Evolutionary conservation across 2,888 invertebrate genomes (phyloP), one percentile per base, ranked within the genome.

Genomic region (Anodontia alba): DNA sequence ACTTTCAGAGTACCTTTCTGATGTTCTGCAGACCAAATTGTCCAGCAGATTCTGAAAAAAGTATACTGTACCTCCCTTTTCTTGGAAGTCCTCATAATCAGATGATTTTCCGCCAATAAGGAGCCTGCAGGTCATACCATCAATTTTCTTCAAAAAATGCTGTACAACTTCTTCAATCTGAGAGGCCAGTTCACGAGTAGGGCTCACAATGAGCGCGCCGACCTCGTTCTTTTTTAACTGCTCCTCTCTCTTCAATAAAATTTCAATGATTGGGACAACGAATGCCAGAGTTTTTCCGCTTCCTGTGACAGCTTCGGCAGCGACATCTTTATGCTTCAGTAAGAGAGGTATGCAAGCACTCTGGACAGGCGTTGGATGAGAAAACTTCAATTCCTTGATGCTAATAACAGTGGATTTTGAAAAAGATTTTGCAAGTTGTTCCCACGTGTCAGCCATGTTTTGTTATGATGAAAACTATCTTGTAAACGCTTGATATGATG

Each of bases 201-300:
- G 99, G 0, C 99, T 98, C 90, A 99, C 96, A 71, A 99, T 96
- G 20, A 99, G 95, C 0, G 97, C 98, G 49, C 98, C 98, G 75
- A 99, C 96, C 86, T 95, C 94, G 73, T 92, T 86, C 81, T 92
- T 93, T 73, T 93, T 93, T 84, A 93, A 84, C 29, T 86, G 78
- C 3, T 84, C 84, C 67, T 93, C 91, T 70, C 93, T 90, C 81
- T 93, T 91, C 38, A 85, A 81, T 70, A 99, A 95, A 90, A 98
- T 96, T 95, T 99, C 98, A 71, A 99, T 91, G 91, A 98, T 94
- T 0, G 99, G 99, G 62, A 99, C 96, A 17, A 99, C 95, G 94
- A 99, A 99, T 0, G 99, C 98, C 51, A 99, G 95, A 0, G 99
- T 99, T 95, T 99, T 99, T 0, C 99, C 99, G 86, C 99, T 99